Evolutionary conservation across 2,888 invertebrate species (phyloP).

Genomic region (Synanthedon vespiformis): DNA sequence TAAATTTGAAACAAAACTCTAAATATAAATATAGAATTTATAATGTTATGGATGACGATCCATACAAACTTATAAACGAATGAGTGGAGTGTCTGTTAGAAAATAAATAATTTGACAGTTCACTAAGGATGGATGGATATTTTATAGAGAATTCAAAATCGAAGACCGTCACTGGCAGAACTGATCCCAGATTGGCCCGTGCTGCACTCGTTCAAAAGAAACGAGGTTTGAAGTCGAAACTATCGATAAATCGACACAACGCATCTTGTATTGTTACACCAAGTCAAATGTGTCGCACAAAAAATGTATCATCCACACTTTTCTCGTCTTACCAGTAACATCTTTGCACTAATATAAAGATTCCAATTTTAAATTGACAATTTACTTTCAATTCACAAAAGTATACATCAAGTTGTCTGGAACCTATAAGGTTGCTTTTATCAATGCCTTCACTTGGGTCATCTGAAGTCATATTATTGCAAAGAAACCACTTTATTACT

Average conservation of each 20-base stretch:
- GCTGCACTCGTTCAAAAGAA: constrained; percentile 83
- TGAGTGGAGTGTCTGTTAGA: constrained; percentile 2
- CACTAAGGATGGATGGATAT: constrained; percentile 52
- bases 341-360: constrained; percentile 14
- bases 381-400: too few species aligned
- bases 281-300: constrained; percentile 9
- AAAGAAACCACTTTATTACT: background rate
- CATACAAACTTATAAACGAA: background rate
- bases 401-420: too few species aligned
- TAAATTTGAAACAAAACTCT: too few species aligned
- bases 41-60: constrained; percentile 4
- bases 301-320: constrained; percentile 28
- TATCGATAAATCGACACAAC: constrained; percentile 27
- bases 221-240: constrained; percentile 81
- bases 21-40: background rate
- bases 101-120: constrained; percentile 1
- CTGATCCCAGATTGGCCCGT: constrained; percentile 97
- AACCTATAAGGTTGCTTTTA: too few species aligned
- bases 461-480: constrained; percentile 9
- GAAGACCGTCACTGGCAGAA: constrained; percentile 92
- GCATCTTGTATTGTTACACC: constrained; percentile 59
- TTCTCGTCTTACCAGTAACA: constrained; percentile 25
- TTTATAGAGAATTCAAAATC: constrained; percentile 69
- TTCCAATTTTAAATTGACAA: too few species aligned
- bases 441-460: constrained; percentile 12